Base-by-base conservation (phyloP, 2,888 invertebrate species). In the Sarcophaga carnaria region DNA sequence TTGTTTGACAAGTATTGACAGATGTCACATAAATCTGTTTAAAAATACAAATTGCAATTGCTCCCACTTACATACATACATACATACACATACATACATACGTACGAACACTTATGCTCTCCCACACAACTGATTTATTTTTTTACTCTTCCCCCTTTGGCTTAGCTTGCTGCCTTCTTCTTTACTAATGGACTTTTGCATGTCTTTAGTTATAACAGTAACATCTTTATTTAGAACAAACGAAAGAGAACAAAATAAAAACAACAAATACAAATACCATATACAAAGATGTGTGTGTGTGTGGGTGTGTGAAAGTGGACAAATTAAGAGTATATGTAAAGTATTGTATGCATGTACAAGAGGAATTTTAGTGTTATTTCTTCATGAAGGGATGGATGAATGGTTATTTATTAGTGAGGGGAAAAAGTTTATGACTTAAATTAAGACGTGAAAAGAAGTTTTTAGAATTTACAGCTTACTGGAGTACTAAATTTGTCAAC, bases 1-100 rank as follows among this genome's bases (percentile, higher is more conserved):
- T 78, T 78, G 81, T 82, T 70, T 82, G 78, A 82, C 85, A 85
- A 85, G 78, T 85, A 85, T 82, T 85, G 85, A 85, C 85, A 85
- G 69, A 85, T 85, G 85, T 82, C 81, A 82, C 78, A 85, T 79
- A 79, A 85, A 85, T 85, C 85, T 82, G 81, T 75, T 72, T 62
- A 70, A 47, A 71, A 83, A 62, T 71, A 86, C 59, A 79, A 86
- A 86, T 67, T 82, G 79, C 79, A 85, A 25, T 82, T 75, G 60
- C 71, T 64, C 47, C 25, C 11, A 25, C 12, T 62, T 45, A 20
- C 27, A 22, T n/a, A 45, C 20, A 62, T 45, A 20, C 27, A 17
- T n/a, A 45, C 14, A 62, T 10, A 25, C 63, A 14, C 25, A 67
- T 3, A 2, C 12, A 64, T n/a, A 27, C 22, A 8, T n/a, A 37